phyloP scores from a whole-genome alignment of 2,113 vertebrate genomes.

The Dromaius novaehollandiae region DNA sequence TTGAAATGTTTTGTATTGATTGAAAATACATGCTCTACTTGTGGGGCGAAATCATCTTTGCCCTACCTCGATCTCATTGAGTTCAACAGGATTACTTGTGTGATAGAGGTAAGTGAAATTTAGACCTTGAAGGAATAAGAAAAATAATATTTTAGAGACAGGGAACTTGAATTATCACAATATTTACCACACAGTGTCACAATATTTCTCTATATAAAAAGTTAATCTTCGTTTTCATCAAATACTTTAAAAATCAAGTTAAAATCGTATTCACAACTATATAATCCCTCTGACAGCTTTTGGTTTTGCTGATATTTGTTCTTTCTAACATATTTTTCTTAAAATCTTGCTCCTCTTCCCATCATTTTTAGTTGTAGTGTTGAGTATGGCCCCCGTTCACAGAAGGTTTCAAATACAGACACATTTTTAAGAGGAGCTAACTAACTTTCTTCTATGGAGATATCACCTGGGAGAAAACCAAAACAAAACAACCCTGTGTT shows the following conservation, averaged over 20 bases:
- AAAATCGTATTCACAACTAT: slow-evolving; percentile 70
- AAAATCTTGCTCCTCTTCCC: slow-evolving; percentile 36
- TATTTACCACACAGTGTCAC: slow-evolving; percentile 70
- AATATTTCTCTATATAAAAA: slow-evolving; percentile 61
- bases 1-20: slow-evolving; percentile 4
- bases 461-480: slow-evolving; percentile 42
- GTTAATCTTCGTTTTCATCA: slow-evolving; percentile 71
- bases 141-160: slow-evolving; percentile 65
- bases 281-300: slow-evolving; percentile 73
- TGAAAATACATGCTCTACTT: not conserved
- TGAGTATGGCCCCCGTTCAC: slow-evolving; percentile 50
- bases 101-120: slow-evolving; percentile 60
- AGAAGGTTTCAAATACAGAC: slow-evolving; percentile 55
- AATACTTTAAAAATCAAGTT: slow-evolving; percentile 67
- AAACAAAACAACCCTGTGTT: slow-evolving; percentile 48
- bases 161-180: slow-evolving; percentile 59
- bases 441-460: slow-evolving; percentile 11
- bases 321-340: slow-evolving; percentile 24
- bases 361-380: not conserved
- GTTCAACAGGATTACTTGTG: slow-evolving; percentile 39
- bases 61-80: slow-evolving; percentile 41
- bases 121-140: slow-evolving; percentile 61
- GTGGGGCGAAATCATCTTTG: slow-evolving; percentile 16
- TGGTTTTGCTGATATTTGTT: slow-evolving; percentile 78
- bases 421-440: slow-evolving; percentile 13